Base-by-base conservation (phyloP, 2,888 invertebrate genomes). In the Agriopis leucophaearia region DNA sequence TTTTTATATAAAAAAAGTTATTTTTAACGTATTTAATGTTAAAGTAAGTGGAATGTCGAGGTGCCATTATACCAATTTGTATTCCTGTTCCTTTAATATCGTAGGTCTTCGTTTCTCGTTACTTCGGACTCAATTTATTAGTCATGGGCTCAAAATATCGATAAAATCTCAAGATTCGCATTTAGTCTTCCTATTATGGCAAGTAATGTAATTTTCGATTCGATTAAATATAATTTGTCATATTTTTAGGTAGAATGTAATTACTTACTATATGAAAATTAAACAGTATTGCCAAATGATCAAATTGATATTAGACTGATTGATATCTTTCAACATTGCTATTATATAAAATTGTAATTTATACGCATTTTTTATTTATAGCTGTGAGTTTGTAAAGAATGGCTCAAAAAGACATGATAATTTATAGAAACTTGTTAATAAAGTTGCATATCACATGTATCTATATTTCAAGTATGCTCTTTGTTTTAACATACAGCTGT, bases 241-340 rank as follows among this genome's bases (percentile, higher is more conserved):
- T 87, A 87, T 84, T 79, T 82, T 83, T 88, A 87, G 82, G 79
- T 87, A 82, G 85, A 85, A 83, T 59, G 50, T 59, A 59, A 59
- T 59, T 59, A 58, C 27, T 36, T 83, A 76, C 84, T 70, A 76
- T 70, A 76, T 75, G 71, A 82, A 88, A 90, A 83, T 86, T 60
- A 80, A 90, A 90, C 88, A 91, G 88, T 90, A 92, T 92, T 94
- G 94, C 94, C 94, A 94, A 94, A 93, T 92, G 88, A 92, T 90
- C 91, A 91, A 91, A 62, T 88, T 89, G 81, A 90, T 86, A 88
- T 91, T 92, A 94, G 94, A 94, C 94, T 94, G 94, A 93, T 85
- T 94, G 94, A 93, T 85, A 85, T 80, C 77, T 82, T 85, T 84
- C 81, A 81, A 83, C 83, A 78, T 84, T 79, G 79, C 79, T 83